Evolutionary conservation across 2,888 invertebrate genomes (phyloP).

Genomic region (Rhopalosiphum nymphaeae): DNA sequence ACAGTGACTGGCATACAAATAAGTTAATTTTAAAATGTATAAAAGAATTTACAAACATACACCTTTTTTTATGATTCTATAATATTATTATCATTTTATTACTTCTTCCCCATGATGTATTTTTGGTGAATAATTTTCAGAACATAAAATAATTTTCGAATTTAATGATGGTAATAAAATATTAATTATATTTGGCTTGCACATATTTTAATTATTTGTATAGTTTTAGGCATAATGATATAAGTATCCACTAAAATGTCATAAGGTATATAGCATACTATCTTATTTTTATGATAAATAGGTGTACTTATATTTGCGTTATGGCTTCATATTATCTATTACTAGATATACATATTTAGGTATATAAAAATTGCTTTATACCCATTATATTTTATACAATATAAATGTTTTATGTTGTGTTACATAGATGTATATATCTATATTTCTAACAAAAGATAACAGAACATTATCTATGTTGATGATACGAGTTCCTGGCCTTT

Average conservation of each 20-base stretch:
- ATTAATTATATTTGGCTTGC: neutral
- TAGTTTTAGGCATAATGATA: neutral
- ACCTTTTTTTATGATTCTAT: slow-evolving; percentile 9
- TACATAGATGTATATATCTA: neutral
- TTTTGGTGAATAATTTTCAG: neutral
- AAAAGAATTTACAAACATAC: neutral
- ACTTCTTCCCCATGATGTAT: neutral
- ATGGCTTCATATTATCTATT: neutral
- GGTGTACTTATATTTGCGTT: neutral
- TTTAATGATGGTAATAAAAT: slow-evolving; percentile 7
- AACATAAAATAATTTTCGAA: neutral
- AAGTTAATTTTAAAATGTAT: neutral
- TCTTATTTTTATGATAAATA: slow-evolving; percentile 6
- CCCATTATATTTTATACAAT: neutral
- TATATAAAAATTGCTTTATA: neutral
- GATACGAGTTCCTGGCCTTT: neutral
- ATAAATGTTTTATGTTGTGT: neutral
- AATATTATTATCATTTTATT: slow-evolving; percentile 18
- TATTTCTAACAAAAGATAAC: neutral
- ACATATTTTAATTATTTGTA: neutral
- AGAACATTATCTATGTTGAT: neutral
- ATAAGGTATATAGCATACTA: neutral
- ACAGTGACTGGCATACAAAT: slow-evolving; percentile 8
- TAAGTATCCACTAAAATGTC: neutral
- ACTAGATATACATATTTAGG: neutral